These are phyloP conservation scores for Hypomecis punctinalis DNA, from an alignment of 2,888 invertebrate genomes.

Conservation along the genomic window DNA sequence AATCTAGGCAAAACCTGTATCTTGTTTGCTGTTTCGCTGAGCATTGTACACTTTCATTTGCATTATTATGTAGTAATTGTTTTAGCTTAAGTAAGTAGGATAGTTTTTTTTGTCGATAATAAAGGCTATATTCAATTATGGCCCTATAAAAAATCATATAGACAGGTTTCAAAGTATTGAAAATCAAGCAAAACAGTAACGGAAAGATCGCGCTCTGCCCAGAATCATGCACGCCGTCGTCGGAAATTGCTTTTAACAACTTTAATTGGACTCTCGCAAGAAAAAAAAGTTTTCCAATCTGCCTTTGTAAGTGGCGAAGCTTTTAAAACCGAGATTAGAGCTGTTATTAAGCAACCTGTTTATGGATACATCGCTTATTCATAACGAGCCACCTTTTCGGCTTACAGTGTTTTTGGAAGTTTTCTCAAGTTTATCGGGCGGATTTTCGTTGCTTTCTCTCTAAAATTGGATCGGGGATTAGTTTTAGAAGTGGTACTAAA, in stretches of 20 bases:
- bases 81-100: too few species aligned
- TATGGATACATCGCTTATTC: constrained; percentile 50
- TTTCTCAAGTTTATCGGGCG: constrained; percentile 9
- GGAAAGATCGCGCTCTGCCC: constrained; percentile 20
- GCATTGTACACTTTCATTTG: too few species aligned
- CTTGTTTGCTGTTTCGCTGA: too few species aligned
- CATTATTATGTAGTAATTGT: too few species aligned
- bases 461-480: not conserved
- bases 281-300: constrained; percentile 83
- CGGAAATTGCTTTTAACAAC: constrained; percentile 81
- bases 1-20: too few species aligned
- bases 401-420: constrained; percentile 16
- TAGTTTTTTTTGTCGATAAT: too few species aligned
- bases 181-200: constrained; percentile 13
- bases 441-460: not conserved
- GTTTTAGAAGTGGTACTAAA: not conserved
- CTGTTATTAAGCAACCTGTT: constrained; percentile 45
- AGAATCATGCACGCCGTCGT: constrained; percentile 56
- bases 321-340: constrained; percentile 71
- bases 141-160: too few species aligned
- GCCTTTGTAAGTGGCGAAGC: constrained; percentile 73
- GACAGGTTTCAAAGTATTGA: not conserved
- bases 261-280: constrained; percentile 80
- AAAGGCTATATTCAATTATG: too few species aligned
- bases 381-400: constrained; percentile 35